Evolutionary conservation across 1,140 invertebrate species (phyloP), one percentile per base, ranked within the genome.

Genomic region (Drosophila murphyi): DNA sequence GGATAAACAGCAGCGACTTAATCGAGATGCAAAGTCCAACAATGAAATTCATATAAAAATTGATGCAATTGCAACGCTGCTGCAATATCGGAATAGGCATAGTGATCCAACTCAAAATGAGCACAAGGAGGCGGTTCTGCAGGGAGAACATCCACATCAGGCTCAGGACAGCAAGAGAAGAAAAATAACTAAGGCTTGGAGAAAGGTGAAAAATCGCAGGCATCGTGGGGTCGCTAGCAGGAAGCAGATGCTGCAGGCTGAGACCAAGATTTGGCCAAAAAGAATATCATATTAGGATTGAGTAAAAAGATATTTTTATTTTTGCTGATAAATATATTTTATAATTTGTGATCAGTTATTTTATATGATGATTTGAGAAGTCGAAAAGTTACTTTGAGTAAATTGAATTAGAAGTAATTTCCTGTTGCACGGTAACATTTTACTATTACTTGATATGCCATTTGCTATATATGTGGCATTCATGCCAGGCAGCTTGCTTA

Each of bases 221-320:
- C 50, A 50, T 12, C 51, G 69, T 1, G 47, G 47, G 5, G 28
- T 48, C 0, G 8, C 76, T 12, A 62, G 51, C 12, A 79, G 45
- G 10, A 48, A 79, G 5, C 52, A 68, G 29, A 6, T 86, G 3
- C 52, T 80, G 5, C 67, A 77, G 34, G 82, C 77, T 5, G 81
- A 83, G 35, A 31, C 71, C 0, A 85, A 80, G n/a, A 56, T 85
- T 6, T 80, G 82, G 83, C 55, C 72, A 6, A 57, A 61, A 0
- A 67, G 10, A 8, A 51, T 62, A 7, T 37, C 47, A 39, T 12
- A 57, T 41, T n/a, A 6, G 72, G 43, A 20, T 39, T 10, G 6
- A 52, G 2, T 10, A 37, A 8, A 2, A 37, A 5, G 0, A 12
- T 0, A 12, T 12, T 12, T 12, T 12, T 12, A 12, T 12, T 12